Base-by-base conservation (phyloP, 2,888 invertebrate species). In the Creontiades dilutus region DNA sequence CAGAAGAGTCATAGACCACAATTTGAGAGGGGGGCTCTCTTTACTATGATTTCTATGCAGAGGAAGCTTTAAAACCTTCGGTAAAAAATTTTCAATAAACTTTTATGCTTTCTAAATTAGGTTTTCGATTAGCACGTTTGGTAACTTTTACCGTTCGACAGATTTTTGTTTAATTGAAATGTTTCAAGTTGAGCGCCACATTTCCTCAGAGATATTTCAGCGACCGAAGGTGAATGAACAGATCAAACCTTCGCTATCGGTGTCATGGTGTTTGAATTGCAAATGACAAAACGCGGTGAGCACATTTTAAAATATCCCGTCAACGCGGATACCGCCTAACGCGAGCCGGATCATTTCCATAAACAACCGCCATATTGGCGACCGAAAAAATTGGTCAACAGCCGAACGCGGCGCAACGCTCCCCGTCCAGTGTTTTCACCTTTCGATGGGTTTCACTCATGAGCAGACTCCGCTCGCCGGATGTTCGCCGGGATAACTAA, bases 401-500 rank as follows among this genome's bases (percentile, higher is more conserved):
- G 52, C 37, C 37, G 52, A n/a, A n/a, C n/a, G 52, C 52, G 68
- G 5, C 68, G 27, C 12, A 19, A 68, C 68, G n/a, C 68, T 3
- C 11, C 19, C 19, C 16, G 61, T 12, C 12, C 12, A 23, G 27
- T 68, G 9, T 68, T 68, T 68, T 68, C 68, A 23, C 68, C 68
- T 68, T 68, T 12, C 52, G 52, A 52, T 48, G 4, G 28, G 46
- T 48, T 52, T 14, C 19, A 82, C 82, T 82, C 82, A 82, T 52
- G 82, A 48, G 23, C 52, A 82, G 82, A 48, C 82, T 52, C 46
- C 12, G 12, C 82, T 48, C 82, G 82, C 82, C 82, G 82, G 82
- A 82, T 82, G 82, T 82, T 82, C 48, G 47, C 82, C 52, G 47
- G 82, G 82, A 82, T 52, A 52, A 48, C 82, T 82, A 82, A 82